Base-by-base conservation (phyloP, 2,888 invertebrate species). In the Aphidius colemani region DNA sequence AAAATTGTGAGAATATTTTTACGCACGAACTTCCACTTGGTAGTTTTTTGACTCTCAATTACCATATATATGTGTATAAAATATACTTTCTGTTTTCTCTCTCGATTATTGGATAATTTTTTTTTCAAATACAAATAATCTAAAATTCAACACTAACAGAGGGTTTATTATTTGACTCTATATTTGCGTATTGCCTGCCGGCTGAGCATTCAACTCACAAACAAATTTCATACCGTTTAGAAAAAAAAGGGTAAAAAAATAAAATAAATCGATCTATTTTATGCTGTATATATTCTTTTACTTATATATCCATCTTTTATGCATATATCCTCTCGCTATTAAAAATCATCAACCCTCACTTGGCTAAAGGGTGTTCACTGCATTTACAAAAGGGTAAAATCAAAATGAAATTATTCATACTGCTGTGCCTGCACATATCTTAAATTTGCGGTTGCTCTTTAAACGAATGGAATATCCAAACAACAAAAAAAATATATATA, bases 181-280 rank as follows among this genome's bases (percentile, higher is more conserved):
- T 80, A 80, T 81, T 80, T 80, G 78, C 79, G 75, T 77, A 80
- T 78, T 77, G 80, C 80, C 80, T 75, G 73, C 67, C 78, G 80
- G 79, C 80, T 78, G 79, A 77, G 75, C 78, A 79, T 72, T 75
- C 73, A 74, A 30, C 67, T 75, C 78, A 75, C 76, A 78, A 69
- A 66, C 61, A 18, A 18, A 18, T 18, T 48, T 30, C 30, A 30
- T 30, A 30, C 30, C 5, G 5, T 30, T 30, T 30, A 48, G 11
- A 48, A 48, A 48, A 61, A 67, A 68, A 72, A 64, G 67, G 66
- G 59, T n/a, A 58, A 53, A 61, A 59, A n/a, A n/a, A n/a, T n/a
- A n/a, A n/a, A 67, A 67, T 66, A 71, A 30, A 30, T 30, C 30
- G 30, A 30, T 30, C 2, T 2, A 2, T 30, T 30, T 5, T n/a